phyloP scores from a whole-genome alignment of 2,888 invertebrate species.

The Nephrotoma flavescens region DNA sequence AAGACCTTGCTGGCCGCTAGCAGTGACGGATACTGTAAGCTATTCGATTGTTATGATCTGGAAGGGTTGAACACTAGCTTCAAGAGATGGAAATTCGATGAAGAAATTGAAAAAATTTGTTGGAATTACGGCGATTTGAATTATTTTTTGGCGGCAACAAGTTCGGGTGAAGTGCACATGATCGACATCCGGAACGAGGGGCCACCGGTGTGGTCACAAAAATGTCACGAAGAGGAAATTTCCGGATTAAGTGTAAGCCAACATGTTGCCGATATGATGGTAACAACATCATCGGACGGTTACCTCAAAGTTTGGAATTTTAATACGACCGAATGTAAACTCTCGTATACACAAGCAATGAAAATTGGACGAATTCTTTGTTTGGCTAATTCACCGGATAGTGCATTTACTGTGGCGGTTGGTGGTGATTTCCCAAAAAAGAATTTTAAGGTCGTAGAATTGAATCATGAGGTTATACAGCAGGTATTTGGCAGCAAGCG shows the following conservation, averaged over 20 bases:
- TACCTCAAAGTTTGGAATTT: constrained; percentile 77
- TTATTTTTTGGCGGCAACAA: constrained; percentile 50
- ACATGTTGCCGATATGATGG: constrained; percentile 55
- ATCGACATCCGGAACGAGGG: constrained; percentile 55
- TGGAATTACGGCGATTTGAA: constrained; percentile 75
- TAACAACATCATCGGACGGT: constrained; percentile 68
- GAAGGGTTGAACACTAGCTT: constrained; percentile 32
- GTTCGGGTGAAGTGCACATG: constrained; percentile 50
- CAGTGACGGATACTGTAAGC: constrained; percentile 63
- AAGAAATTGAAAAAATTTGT: constrained; percentile 71
- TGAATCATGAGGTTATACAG: neutral
- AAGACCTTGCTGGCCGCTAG: constrained; percentile 71
- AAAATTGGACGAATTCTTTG: constrained; percentile 60
- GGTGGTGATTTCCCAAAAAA: constrained; percentile 75
- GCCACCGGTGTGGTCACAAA: constrained; percentile 52
- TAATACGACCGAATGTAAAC: neutral
- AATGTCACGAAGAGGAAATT: constrained; percentile 71
- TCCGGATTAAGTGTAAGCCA: constrained; percentile 66
- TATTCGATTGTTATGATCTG: constrained; percentile 75
- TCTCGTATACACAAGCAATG: constrained; percentile 33
- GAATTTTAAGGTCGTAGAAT: constrained; percentile 43
- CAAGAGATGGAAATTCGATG: constrained; percentile 47
- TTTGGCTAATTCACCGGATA: constrained; percentile 63
- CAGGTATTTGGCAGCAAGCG: neutral
- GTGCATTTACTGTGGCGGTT: constrained; percentile 60